phyloP scores from a whole-genome alignment of 2,113 vertebrate species.

The Rattus rattus region DNA sequence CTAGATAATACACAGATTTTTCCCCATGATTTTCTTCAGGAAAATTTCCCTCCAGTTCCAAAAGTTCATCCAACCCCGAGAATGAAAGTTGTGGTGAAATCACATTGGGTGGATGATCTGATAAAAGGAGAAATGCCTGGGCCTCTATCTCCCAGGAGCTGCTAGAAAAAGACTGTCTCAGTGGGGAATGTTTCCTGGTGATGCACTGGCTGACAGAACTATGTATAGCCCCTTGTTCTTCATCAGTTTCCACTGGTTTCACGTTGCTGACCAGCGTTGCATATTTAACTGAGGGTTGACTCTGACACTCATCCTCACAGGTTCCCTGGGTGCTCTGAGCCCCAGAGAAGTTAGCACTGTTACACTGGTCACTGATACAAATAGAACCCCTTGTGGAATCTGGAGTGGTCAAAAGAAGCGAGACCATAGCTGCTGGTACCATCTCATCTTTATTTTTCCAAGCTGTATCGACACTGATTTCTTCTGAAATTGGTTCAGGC shows the following conservation, averaged over 20 bases:
- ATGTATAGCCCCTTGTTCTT: constrained; percentile 71
- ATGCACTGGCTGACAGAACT: constrained; percentile 86
- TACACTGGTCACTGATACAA: constrained; percentile 73
- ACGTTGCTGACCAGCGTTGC: constrained; percentile 85
- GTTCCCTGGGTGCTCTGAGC: neutral
- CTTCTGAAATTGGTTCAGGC: constrained; percentile 90
- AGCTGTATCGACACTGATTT: constrained; percentile 87
- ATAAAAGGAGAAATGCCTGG: constrained; percentile 69
- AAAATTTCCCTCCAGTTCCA: constrained; percentile 84
- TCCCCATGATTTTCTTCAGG: constrained; percentile 70
- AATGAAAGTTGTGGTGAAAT: constrained; percentile 86
- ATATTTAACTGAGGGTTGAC: constrained; percentile 89
- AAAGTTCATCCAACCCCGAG: constrained; percentile 90
- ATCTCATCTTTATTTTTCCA: constrained; percentile 67
- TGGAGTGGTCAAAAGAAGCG: neutral
- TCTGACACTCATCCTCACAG: constrained; percentile 71
- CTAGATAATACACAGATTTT: constrained; percentile 89
- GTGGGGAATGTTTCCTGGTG: constrained; percentile 82
- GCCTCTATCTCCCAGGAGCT: constrained; percentile 89
- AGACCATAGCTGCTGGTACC: constrained; percentile 37
- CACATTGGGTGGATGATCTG: constrained; percentile 76
- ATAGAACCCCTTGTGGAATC: constrained; percentile 79
- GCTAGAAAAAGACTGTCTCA: constrained; percentile 82
- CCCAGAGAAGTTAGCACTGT: constrained; percentile 71
- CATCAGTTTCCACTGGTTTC: constrained; percentile 69